Evolutionary conservation across 2,797 vertebrate genomes (phyloP).

Genomic region (Malurus splendens): DNA sequence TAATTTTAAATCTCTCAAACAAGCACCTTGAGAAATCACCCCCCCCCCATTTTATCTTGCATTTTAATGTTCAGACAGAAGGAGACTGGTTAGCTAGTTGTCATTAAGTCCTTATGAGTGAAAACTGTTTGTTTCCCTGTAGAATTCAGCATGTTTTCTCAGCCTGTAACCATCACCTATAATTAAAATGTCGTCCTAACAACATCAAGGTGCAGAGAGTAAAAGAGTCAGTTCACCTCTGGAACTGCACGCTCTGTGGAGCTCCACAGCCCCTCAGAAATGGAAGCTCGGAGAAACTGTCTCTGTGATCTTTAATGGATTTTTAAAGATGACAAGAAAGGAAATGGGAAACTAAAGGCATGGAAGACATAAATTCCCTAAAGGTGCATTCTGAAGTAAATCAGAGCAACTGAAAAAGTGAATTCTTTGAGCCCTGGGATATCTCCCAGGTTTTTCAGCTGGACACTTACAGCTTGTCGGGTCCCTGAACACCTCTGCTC

Average conservation of each 20-base stretch:
- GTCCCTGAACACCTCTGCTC: slow-evolving; percentile 84
- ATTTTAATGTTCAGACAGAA: slow-evolving; percentile 13
- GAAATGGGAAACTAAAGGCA: slow-evolving; percentile 82
- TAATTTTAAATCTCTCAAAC: not conserved
- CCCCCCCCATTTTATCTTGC: slow-evolving; percentile 14
- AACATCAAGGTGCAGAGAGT: slow-evolving; percentile 30
- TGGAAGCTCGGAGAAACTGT: slow-evolving; percentile 70
- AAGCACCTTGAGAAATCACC: not conserved
- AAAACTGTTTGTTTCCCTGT: slow-evolving; percentile 32
- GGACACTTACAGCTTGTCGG: slow-evolving; percentile 84
- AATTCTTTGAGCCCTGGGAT: slow-evolving; percentile 85
- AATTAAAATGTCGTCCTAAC: slow-evolving; percentile 62
- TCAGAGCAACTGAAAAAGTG: slow-evolving; percentile 86
- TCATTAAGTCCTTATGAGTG: slow-evolving; percentile 39
- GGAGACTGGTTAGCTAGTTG: not conserved
- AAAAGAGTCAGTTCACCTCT: slow-evolving; percentile 52
- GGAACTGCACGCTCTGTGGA: slow-evolving; percentile 58
- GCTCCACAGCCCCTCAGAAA: slow-evolving; percentile 67
- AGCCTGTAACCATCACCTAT: slow-evolving; percentile 37
- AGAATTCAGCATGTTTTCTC: slow-evolving; percentile 42
- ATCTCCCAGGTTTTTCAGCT: slow-evolving; percentile 82
- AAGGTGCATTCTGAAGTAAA: slow-evolving; percentile 91
- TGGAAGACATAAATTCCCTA: slow-evolving; percentile 84
- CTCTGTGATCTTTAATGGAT: slow-evolving; percentile 81
- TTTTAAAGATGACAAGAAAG: slow-evolving; percentile 84